These are phyloP conservation scores for Mus musculus DNA, from an alignment of 2,113 vertebrate species.

Conservation along the genomic window DNA sequence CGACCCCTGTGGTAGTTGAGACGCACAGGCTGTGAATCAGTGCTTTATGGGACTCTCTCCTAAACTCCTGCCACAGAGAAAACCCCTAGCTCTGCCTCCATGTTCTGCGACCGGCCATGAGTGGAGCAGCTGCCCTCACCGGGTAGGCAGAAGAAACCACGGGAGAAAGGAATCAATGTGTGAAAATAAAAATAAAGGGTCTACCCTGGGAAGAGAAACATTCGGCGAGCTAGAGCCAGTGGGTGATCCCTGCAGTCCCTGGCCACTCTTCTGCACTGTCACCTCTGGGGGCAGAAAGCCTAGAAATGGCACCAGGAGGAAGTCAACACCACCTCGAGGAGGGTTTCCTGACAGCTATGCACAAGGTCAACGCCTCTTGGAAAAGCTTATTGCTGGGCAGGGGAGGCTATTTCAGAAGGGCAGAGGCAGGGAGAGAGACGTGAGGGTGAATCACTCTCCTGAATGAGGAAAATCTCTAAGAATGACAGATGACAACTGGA, in stretches of 20 bases:
- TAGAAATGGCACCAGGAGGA: background rate
- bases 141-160: background rate
- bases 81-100: background rate
- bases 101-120: rapidly evolving
- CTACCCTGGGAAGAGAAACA: background rate
- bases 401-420: background rate
- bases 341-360: background rate
- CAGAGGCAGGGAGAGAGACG: background rate
- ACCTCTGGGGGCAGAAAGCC: background rate
- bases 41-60: background rate
- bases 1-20: background rate
- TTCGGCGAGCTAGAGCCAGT: background rate
- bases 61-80: background rate
- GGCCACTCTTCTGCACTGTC: rapidly evolving
- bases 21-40: background rate
- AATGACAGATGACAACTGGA: background rate
- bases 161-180: background rate
- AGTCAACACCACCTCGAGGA: background rate
- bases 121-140: background rate
- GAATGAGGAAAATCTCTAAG: background rate
- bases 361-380: background rate
- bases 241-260: background rate
- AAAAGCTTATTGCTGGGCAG: slow-evolving; percentile 2
- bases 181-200: background rate
- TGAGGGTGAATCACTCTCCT: background rate